Evolutionary conservation across 2,888 invertebrate species (phyloP), one percentile per base, ranked within the genome.

Genomic region (Melinaea marsaeus): DNA sequence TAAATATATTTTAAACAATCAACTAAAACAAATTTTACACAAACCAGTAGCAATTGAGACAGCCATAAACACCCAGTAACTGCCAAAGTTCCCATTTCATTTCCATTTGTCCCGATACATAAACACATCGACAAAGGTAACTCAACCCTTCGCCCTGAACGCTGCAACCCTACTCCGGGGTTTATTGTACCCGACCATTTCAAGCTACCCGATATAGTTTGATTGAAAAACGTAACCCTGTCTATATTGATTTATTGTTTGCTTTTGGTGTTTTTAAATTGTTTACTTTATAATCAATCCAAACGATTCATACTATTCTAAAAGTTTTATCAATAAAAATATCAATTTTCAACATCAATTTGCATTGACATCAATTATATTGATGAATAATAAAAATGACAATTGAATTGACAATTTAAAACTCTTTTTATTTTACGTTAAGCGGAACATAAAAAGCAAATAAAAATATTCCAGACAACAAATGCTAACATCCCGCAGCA

Each of bases 401-500:
- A 35, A 5, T 35, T 35, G 5, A 37, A 37, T 37, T 37, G 4
- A 37, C 37, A 37, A 37, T 37, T 37, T 37, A 7, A 37, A 37
- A 37, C 37, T 37, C 1, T 37, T 37, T 37, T 1, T 37, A 6
- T 37, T 37, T 37, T 6, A 37, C 37, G 4, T 37, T 7, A 37
- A 1, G 22, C 1, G 51, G 9, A 9, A 51, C 7, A n/a, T 32
- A 32, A 51, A 51, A 51, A 2, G 4, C 32, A 35, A 34, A n/a
- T 51, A 59, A 32, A 55, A n/a, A 55, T 45, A 55, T 13, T 55
- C 22, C 45, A 56, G 46, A 35, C 22, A 42, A n/a, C 55, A 61
- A 60, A 62, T 60, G 61, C 47, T 64, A 7, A 42, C 42, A 42
- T 42, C 11, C 4, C 37, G 37, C 51, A 60, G 55, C 61, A 60